These are phyloP conservation scores for Phortica variegata DNA, from an alignment of 1,140 invertebrate species.

Conservation along the genomic window DNA sequence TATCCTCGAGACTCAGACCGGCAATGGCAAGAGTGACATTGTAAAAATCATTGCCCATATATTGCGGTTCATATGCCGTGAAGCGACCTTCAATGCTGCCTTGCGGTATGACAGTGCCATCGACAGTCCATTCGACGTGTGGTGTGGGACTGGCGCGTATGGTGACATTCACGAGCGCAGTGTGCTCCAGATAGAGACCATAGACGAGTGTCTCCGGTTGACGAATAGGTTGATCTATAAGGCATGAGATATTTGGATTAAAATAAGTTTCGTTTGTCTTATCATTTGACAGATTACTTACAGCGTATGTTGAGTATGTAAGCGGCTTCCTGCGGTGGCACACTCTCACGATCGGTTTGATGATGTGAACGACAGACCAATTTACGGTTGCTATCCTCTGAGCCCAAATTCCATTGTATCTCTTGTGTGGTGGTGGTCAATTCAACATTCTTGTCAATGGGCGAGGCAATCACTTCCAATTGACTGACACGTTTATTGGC, in stretches of 20 bases:
- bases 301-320: slow-evolving; percentile 41
- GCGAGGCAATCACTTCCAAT: slow-evolving; percentile 58
- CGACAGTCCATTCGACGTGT: slow-evolving; percentile 66
- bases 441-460: slow-evolving; percentile 53
- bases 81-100: slow-evolving; percentile 55
- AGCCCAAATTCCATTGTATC: slow-evolving; percentile 62
- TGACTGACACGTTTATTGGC: slow-evolving; percentile 62
- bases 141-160: slow-evolving; percentile 70
- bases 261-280: neutral
- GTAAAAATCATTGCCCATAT: slow-evolving; percentile 67
- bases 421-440: slow-evolving; percentile 65
- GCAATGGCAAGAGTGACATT: slow-evolving; percentile 66
- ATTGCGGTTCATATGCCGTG: slow-evolving; percentile 40
- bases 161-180: slow-evolving; percentile 68
- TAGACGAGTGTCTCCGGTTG: slow-evolving; percentile 62
- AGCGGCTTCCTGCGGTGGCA: slow-evolving; percentile 42
- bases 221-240: slow-evolving; percentile 65
- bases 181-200: slow-evolving; percentile 69
- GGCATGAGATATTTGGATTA: neutral
- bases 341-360: slow-evolving; percentile 51
- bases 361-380: slow-evolving; percentile 69
- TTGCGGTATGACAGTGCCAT: slow-evolving; percentile 61
- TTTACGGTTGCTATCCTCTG: slow-evolving; percentile 66
- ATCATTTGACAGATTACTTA: slow-evolving; percentile 25
- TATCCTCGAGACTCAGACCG: slow-evolving; percentile 72